Conservation (phyloP, 2,888 invertebrate genomes). For the Rhingia campestris region DNA sequence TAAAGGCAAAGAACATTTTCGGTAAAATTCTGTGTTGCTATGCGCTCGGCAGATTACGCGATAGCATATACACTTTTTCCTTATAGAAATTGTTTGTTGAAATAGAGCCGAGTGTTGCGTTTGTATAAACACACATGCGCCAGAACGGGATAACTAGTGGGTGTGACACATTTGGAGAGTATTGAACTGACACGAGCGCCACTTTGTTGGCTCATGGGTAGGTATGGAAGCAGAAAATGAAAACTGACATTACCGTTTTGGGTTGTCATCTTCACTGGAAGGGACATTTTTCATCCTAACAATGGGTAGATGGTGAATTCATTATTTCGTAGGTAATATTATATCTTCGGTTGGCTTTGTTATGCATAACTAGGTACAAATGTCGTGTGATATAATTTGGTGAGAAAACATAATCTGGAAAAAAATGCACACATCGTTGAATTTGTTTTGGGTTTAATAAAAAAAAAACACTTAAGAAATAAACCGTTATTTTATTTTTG, state of each 20-base stretch:
- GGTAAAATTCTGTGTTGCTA: constrained; percentile 69
- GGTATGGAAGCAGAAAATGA: not conserved
- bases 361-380: no score
- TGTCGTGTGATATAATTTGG: no score
- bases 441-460: no score
- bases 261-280: not conserved
- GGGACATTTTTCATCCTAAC: not conserved
- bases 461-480: no score
- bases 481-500: no score
- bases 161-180: constrained; percentile 63
- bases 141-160: constrained; percentile 55
- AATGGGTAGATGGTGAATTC: constrained; percentile 18
- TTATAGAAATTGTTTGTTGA: constrained; percentile 59
- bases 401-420: no score
- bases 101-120: constrained; percentile 48
- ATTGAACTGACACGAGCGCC: constrained; percentile 31
- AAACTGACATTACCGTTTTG: constrained; percentile 33
- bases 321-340: no score
- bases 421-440: no score
- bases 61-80: constrained; percentile 67
- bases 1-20: constrained; percentile 57
- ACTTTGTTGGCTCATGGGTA: not conserved
- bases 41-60: constrained; percentile 70
- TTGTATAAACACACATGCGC: constrained; percentile 54
- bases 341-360: no score